Evolutionary conservation across 1,140 invertebrate species (phyloP).

Genomic region (Anadara kagoshimensis): DNA sequence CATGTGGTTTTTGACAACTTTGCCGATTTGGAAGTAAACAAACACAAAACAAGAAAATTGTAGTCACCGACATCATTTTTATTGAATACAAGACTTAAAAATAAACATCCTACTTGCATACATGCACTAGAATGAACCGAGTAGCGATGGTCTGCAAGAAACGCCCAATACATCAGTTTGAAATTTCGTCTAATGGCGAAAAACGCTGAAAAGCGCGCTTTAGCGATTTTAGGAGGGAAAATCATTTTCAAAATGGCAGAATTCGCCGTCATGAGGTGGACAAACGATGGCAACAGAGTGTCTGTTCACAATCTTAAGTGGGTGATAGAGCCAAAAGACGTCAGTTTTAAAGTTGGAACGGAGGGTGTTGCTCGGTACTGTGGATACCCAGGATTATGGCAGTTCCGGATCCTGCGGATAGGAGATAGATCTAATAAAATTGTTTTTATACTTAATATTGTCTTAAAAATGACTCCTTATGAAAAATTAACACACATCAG

Average conservation of each 20-base stretch:
- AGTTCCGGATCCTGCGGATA: constrained; percentile 6
- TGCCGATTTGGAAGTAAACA: too few species aligned
- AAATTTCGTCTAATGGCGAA: too few species aligned
- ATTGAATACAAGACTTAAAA: background rate
- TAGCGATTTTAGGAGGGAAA: background rate
- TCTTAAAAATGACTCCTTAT: constrained; percentile 18
- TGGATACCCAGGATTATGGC: constrained; percentile 15
- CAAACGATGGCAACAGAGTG: constrained; percentile 10
- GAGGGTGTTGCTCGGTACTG: constrained; percentile 6
- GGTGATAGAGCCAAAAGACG: constrained; percentile 9
- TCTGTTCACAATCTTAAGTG: constrained; percentile 11
- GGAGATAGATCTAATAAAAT: background rate
- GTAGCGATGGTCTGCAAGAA: too few species aligned
- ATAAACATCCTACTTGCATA: too few species aligned
- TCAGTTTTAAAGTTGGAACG: constrained; percentile 12
- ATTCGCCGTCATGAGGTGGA: constrained; percentile 10
- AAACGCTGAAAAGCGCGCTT: constrained; percentile 5
- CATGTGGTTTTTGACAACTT: too few species aligned
- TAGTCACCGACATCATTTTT: too few species aligned
- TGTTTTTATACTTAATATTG: too few species aligned
- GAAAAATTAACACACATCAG: constrained; percentile 12
- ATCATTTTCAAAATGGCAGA: too few species aligned
- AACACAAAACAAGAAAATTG: too few species aligned
- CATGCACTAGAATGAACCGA: too few species aligned
- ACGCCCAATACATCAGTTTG: too few species aligned